Percentiles rank a stretch among this genome's conserved stretches.
phyloP scores from a whole-genome alignment of 2,797 vertebrate genomes.

The Gallinago solitaria region DNA sequence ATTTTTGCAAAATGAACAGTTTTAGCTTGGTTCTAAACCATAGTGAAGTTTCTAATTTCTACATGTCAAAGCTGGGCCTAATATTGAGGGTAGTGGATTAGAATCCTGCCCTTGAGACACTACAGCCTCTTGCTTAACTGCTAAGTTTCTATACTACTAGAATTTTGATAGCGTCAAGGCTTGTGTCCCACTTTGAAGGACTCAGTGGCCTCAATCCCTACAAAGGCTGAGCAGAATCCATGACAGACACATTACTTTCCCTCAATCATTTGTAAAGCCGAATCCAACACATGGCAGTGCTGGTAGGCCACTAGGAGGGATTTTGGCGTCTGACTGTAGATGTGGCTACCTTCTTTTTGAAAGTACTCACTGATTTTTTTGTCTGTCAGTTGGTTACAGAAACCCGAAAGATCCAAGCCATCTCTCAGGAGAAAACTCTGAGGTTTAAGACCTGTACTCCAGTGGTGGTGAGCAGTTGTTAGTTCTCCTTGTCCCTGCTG shows the following conservation, averaged over 20 bases:
- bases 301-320: neutral
- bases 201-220: neutral
- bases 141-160: neutral
- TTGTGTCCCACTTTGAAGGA: neutral
- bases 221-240: neutral
- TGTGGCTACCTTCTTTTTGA: neutral
- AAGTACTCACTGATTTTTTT: neutral
- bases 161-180: neutral
- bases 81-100: neutral
- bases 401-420: neutral
- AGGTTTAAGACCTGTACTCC: neutral
- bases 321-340: neutral
- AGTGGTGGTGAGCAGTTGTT: neutral
- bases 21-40: neutral
- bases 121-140: neutral
- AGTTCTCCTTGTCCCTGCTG: neutral
- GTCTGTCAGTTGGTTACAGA: neutral
- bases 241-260: neutral
- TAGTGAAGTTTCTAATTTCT: neutral
- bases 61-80: neutral
- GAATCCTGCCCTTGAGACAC: neutral
- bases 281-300: neutral
- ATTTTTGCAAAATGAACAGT: neutral
- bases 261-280: neutral
- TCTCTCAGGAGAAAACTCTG: neutral